Conservation (phyloP, 30 jellyfish, hydroid and myxozoan species). For the Pelagia noctiluca region DNA sequence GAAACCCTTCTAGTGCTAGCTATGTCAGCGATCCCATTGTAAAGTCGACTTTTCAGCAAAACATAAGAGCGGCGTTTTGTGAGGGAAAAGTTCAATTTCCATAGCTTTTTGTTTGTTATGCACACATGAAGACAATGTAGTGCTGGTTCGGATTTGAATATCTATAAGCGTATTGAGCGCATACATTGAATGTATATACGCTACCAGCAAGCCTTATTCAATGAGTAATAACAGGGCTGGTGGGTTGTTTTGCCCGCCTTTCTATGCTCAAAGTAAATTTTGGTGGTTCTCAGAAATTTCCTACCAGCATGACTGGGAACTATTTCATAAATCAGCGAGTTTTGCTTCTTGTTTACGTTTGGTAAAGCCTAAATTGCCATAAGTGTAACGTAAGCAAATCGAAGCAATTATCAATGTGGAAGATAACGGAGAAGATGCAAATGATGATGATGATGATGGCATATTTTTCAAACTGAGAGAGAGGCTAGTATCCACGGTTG, state of each 20-base stretch:
- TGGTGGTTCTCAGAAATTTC: background rate
- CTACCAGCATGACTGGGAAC: background rate
- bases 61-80: conserved; percentile 52
- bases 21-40: conserved; percentile 70
- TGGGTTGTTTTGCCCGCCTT: background rate
- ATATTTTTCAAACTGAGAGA: no score
- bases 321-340: no score
- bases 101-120: conserved; percentile 53
- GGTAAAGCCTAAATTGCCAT: no score
- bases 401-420: no score
- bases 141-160: conserved; percentile 56
- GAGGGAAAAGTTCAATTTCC: conserved; percentile 26
- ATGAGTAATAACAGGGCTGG: background rate
- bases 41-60: conserved; percentile 38
- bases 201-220: conserved; percentile 53
- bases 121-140: conserved; percentile 46
- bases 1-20: conserved; percentile 50
- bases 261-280: no score
- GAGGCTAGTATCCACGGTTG: no score
- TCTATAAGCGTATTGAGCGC: conserved; percentile 16
- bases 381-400: no score
- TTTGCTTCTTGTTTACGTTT: no score
- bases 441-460: no score
- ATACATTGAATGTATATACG: background rate
- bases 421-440: no score